Conservation (phyloP, 53 echinoderm and acorn worm genomes). For the Paracentrotus lividus region DNA sequence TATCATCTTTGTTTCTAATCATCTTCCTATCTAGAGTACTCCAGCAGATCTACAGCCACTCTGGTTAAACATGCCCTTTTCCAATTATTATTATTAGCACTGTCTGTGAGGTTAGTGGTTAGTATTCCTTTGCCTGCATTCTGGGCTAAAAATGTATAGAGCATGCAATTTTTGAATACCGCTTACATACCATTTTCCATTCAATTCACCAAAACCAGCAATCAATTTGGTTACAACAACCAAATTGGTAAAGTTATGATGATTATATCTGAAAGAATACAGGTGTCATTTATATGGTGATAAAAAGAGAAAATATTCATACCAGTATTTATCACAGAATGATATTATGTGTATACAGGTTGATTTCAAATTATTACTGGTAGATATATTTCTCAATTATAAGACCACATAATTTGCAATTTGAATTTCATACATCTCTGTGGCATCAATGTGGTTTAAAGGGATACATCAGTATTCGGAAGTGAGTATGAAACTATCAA, state of each 20-base stretch:
- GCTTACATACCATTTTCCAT: neutral
- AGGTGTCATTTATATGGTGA: neutral
- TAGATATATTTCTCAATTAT: neutral
- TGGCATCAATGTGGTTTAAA: no score
- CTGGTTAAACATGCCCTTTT: slow-evolving; percentile 43
- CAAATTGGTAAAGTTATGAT: slow-evolving; percentile 19
- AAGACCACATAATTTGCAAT: no score
- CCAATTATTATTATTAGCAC: slow-evolving; percentile 7
- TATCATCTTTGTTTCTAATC: neutral
- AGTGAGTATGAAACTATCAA: no score
- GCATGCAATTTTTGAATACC: slow-evolving; percentile 8
- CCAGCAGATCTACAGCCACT: neutral
- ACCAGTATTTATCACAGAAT: neutral
- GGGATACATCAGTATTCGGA: no score
- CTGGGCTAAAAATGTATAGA: slow-evolving; percentile 6
- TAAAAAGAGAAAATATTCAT: neutral
- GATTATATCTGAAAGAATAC: slow-evolving; percentile 29
- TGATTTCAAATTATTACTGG: neutral
- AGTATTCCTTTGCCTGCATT: neutral
- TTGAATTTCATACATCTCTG: no score
- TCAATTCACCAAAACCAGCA: slow-evolving; percentile 19
- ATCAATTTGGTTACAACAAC: neutral
- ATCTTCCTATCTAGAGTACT: slow-evolving; percentile 7
- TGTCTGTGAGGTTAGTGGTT: neutral
- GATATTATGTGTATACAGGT: neutral